Evolutionary conservation across 1,140 invertebrate species (phyloP), one percentile per base, ranked within the genome.

Genomic region (Holotrichia oblita): DNA sequence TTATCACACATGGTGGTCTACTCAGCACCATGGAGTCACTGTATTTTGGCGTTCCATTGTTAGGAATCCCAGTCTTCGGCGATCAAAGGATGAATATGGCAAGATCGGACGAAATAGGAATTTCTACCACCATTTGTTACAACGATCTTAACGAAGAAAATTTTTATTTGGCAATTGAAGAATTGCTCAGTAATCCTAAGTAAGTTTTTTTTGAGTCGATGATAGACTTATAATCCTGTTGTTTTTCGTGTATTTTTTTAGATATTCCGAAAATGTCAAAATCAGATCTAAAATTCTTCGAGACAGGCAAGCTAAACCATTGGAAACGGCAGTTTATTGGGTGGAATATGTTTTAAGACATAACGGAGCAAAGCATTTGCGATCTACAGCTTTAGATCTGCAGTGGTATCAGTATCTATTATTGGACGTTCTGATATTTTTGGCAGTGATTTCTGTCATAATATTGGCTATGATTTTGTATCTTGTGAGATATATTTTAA

Each of bases 271-370:
- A 59, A 85, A 79, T 55, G 90, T 88, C 0, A 88, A 89, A 80
- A 80, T 81, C 42, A n/a, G 90, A 17, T 91, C 91, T 0, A 81
- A 82, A 78, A 83, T 89, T 3, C 90, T 91, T 84, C 87, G 86
- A 12, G 91, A 92, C 79, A 85, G 88, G 41, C 90, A 89, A 1
- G 81, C 88, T 77, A 81, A 82, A 7, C 91, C 91, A 0, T 79
- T 92, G 24, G 89, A 92, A 55, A 88, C 89, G 73, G 91, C 91
- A 0, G 87, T 92, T n/a, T 93, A 92, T 82, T 93, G 92, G 92
- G 91, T 91, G 0, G 91, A 93, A 85, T 93, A 93, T 79, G 91
- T 93, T 0, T 87, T 93, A 3, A 87, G 90, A 77, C 91, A 93
- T 81, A 91, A 91, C 81, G 92, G 92, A 0, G 91, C 91, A 3